Base-by-base conservation (phyloP, 2,888 invertebrate genomes). In the Cryptus viduatorius region DNA sequence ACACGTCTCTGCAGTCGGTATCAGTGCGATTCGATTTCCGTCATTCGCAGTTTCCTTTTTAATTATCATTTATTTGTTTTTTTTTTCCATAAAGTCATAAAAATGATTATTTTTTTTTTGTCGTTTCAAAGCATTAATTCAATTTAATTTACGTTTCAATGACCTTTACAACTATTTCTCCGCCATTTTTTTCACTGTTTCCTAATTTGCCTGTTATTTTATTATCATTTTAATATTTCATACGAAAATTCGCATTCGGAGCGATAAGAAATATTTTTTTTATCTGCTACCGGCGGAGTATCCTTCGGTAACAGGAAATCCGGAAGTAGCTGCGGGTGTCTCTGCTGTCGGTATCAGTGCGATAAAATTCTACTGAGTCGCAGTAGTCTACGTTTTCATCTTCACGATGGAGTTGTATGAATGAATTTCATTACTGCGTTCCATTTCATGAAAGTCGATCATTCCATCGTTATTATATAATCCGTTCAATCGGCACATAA, bases 381-480 rank as follows among this genome's bases (percentile, higher is more conserved):
- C 42, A 10, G 65, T 65, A 42, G 37, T 65, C 7, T 19, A 16
- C 42, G 10, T n/a, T 65, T 16, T 10, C 16, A 16, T 19, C 31
- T 14, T 14, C 42, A 1, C 4, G 65, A 65, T 65, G 65, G 65
- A 65, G 65, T 42, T 42, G 8, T 12, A 19, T 44, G 65, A n/a
- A 19, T 1, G 16, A 65, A 65, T 65, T 65, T 16, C 5, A 16
- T 12, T 3, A 42, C 10, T 10, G 37, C n/a, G 19, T 65, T 0
- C 31, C 42, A 44, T 42, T 65, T 42, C 48, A 65, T 19, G 50
- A 50, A 42, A 19, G 31, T 42, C 53, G 14, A 53, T 76, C 19
- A 14, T 12, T 48, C 53, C 42, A 72, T 56, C 19, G 37, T 65
- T 31, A n/a, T 64, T 64, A 64, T 53, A 76, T 65, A 67, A 81